These are phyloP conservation scores for Chrysotoxum bicinctum DNA, from an alignment of 2,888 invertebrate species.

Conservation along the genomic window DNA sequence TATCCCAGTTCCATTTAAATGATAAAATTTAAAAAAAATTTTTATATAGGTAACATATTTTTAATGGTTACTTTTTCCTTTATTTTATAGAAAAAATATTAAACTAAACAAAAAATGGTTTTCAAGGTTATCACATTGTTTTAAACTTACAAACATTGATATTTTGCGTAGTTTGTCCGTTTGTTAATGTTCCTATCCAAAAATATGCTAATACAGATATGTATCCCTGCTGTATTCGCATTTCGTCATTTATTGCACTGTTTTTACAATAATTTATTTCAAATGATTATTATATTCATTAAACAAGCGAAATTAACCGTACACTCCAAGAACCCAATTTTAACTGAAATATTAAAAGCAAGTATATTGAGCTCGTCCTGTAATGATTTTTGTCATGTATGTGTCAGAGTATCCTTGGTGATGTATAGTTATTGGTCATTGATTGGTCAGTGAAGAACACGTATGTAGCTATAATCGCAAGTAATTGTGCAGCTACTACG, in stretches of 20 bases:
- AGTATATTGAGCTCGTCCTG: background rate
- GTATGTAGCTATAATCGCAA: slow-evolving; percentile 35
- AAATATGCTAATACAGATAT: slow-evolving; percentile 8
- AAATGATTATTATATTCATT: background rate
- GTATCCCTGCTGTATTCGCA: slow-evolving; percentile 10
- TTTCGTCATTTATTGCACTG: slow-evolving; percentile 46
- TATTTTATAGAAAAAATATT: background rate
- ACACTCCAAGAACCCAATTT: slow-evolving; percentile 10
- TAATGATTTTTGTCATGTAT: slow-evolving; percentile 64
- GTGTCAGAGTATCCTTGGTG: slow-evolving; percentile 63
- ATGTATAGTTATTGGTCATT: slow-evolving; percentile 45
- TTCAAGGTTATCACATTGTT: background rate
- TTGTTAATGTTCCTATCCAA: slow-evolving; percentile 28
- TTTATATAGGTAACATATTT: no score
- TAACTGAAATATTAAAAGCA: slow-evolving; percentile 29
- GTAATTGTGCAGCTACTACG: slow-evolving; percentile 53
- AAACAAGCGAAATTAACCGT: background rate
- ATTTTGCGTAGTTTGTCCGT: slow-evolving; percentile 86
- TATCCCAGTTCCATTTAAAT: no score
- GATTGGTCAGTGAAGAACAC: slow-evolving; percentile 54
- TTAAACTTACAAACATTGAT: slow-evolving; percentile 88
- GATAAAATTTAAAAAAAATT: no score
- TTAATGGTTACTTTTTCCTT: background rate
- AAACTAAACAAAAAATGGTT: background rate
- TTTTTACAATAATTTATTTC: background rate